Evolutionary conservation across 64 coral and sea anemone genomes (phyloP).

Genomic region (Exaiptasia diaphana): DNA sequence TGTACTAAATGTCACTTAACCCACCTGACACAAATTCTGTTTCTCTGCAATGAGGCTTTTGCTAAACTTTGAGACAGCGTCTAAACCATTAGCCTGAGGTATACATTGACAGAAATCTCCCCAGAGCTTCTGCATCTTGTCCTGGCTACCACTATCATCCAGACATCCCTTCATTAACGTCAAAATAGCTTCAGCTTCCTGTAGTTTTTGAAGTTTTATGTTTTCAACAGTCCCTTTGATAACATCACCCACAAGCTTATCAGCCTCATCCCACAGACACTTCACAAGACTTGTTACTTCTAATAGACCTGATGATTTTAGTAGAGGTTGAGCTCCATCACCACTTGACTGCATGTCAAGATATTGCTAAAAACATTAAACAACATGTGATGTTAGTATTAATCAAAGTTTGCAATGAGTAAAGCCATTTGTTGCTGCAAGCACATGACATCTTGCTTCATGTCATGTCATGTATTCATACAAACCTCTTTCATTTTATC

Average conservation of each 20-base stretch:
- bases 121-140: conserved; percentile 32
- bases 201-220: conserved; percentile 80
- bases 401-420: too few relatives aligned
- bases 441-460: too few relatives aligned
- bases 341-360: conserved; percentile 26
- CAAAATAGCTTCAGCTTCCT: conserved; percentile 85
- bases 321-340: conserved; percentile 22
- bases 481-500: conserved; percentile 72
- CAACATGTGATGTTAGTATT: too few relatives aligned
- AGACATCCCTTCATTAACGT: conserved; percentile 61
- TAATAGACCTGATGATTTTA: too few relatives aligned
- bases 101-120: conserved; percentile 81
- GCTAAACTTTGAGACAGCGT: not conserved
- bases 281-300: conserved; percentile 70
- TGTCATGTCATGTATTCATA: too few relatives aligned
- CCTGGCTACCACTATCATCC: not conserved
- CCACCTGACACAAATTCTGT: conserved; percentile 91
- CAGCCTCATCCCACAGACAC: conserved; percentile 87
- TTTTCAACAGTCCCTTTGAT: conserved; percentile 51
- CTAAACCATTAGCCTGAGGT: conserved; percentile 53
- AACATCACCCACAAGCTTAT: conserved; percentile 52
- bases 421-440: too few relatives aligned
- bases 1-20: not conserved
- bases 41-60: conserved; percentile 78
- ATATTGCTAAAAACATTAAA: conserved; percentile 7